phyloP scores from a whole-genome alignment of 2,113 vertebrate genomes.

The Chionodraco myersi region DNA sequence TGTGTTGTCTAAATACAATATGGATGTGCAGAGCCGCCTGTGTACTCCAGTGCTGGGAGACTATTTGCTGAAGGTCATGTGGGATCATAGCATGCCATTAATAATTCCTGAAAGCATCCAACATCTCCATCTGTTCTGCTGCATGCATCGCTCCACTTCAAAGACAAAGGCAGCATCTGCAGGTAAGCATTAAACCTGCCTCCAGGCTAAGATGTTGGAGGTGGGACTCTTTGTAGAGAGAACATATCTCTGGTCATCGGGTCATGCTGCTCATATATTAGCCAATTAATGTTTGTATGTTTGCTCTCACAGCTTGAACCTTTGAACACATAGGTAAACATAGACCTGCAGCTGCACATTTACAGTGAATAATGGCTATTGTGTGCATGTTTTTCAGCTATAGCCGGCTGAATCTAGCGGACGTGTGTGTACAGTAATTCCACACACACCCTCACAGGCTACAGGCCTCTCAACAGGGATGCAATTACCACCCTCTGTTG shows the following conservation, averaged over 20 bases:
- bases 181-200: conserved; percentile 73
- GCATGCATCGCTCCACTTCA: conserved; percentile 74
- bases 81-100: conserved; percentile 84
- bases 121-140: conserved; percentile 79
- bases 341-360: background rate
- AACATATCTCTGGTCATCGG: conserved; percentile 62
- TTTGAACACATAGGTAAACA: conserved; percentile 42
- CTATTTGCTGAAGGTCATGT: conserved; percentile 85
- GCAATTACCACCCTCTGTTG: conserved; percentile 80
- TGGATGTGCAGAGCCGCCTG: conserved; percentile 71
- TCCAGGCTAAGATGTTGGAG: conserved; percentile 65
- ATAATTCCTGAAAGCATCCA: conserved; percentile 83
- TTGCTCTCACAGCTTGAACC: conserved; percentile 53
- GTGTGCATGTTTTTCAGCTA: conserved; percentile 46
- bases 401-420: conserved; percentile 43
- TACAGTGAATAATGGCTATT: background rate
- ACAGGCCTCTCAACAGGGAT: conserved; percentile 74
- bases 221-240: conserved; percentile 61
- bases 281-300: conserved; percentile 61
- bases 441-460: conserved; percentile 61
- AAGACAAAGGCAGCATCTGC: conserved; percentile 75
- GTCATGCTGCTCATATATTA: conserved; percentile 49
- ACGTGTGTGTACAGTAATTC: conserved; percentile 59
- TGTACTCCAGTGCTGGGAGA: conserved; percentile 70
- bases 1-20: conserved; percentile 81